phyloP scores from a whole-genome alignment of 2,888 invertebrate genomes.

The Trimorus sp. region DNA sequence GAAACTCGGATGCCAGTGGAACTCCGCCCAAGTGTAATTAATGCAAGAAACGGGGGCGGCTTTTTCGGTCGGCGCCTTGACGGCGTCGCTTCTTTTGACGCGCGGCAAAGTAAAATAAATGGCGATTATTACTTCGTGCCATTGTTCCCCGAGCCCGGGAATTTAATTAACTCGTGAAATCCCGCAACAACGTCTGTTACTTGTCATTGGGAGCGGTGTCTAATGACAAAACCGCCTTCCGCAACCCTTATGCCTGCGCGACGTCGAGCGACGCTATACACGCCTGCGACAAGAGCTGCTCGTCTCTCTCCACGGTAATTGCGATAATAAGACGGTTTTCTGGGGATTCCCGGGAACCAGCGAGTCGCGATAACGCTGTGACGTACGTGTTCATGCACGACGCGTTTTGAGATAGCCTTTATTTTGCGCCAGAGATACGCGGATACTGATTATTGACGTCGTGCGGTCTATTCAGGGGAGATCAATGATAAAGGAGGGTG shows the following conservation, averaged over 20 bases:
- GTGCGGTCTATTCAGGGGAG: background rate
- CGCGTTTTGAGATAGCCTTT: constrained; percentile 31
- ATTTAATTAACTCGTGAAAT: constrained; percentile 68
- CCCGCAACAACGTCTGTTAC: constrained; percentile 66
- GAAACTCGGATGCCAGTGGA: constrained; percentile 38
- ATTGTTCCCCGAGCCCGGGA: constrained; percentile 46
- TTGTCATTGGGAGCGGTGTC: constrained; percentile 66
- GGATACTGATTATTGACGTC: constrained; percentile 30
- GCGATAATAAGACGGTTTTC: constrained; percentile 74
- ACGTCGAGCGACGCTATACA: constrained; percentile 56
- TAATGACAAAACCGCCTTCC: constrained; percentile 66
- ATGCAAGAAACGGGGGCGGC: constrained; percentile 43
- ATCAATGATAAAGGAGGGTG: too few species aligned
- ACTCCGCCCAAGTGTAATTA: constrained; percentile 45
- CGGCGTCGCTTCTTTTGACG: constrained; percentile 49
- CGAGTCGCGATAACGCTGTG: constrained; percentile 47
- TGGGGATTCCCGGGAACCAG: constrained; percentile 55
- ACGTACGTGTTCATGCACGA: constrained; percentile 36
- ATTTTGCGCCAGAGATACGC: constrained; percentile 20
- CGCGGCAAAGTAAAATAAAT: constrained; percentile 57
- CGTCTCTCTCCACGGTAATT: constrained; percentile 69
- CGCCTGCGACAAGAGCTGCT: constrained; percentile 56
- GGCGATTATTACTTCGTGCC: constrained; percentile 60
- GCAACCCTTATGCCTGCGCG: constrained; percentile 58
- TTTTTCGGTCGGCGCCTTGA: constrained; percentile 44